Base-by-base conservation (phyloP, 2,888 invertebrate species). In the Phaedon cochleariae region DNA sequence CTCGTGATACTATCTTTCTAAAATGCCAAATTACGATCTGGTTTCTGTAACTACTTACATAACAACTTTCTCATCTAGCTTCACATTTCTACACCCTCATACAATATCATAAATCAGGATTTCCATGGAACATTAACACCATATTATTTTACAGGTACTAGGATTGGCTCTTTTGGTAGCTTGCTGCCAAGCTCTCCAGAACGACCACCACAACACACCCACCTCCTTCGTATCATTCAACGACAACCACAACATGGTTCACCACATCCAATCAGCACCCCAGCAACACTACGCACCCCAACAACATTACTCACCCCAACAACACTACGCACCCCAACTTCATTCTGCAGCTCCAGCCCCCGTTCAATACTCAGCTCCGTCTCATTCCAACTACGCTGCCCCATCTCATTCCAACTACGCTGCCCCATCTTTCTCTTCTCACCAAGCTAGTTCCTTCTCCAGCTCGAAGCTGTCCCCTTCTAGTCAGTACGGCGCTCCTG, bases 151-250 rank as follows among this genome's bases (percentile, higher is more conserved):
- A 34, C 58, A 76, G 84, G 67, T 81, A 64, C 61, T 82, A 57
- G 73, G 79, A 60, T 31, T 83, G 51, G 66, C 80, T 74, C 80
- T 80, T 62, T 68, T 81, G 65, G 83, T 64, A 77, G 83, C 68
- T 73, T 82, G 85, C 49, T 81, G 84, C 29, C 84, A 60, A 53
- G 86, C 85, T 77, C 69, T 71, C 45, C 66, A 61, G n/a, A 69
- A 72, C 9, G 70, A 71, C 34, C 69, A 71, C 12, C 70, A 74
- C 34, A 41, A 41, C 67, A 70, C 34, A 15, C 68, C 75, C 34
- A 72, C 73, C 1, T 76, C 76, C 4, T 73, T 70, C 49, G 64
- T 68, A 21, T 67, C 70, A 17, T 71, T 77, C 64, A 76, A 76
- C 21, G 64, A 76, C 54, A 73, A 75, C 64, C 75, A 75, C 64